Evolutionary conservation across 1,140 invertebrate genomes (phyloP).

Genomic region (Megalonaias nervosa): DNA sequence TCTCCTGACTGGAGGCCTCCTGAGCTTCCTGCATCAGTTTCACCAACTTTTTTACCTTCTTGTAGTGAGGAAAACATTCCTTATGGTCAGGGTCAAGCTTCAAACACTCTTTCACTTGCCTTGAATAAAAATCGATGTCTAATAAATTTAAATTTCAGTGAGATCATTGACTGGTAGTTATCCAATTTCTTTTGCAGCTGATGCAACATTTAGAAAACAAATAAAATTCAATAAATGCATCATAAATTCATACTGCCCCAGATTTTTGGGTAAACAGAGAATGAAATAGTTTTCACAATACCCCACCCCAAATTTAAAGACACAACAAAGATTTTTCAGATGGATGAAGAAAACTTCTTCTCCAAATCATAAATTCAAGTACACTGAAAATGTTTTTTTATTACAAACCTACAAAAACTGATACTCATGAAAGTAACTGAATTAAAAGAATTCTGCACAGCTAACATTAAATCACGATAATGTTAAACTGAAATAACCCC

Average conservation of each 20-base stretch:
- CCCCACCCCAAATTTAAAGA: too few species aligned
- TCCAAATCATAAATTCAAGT: too few species aligned
- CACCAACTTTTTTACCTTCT: slow-evolving; percentile 96
- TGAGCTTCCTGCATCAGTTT: slow-evolving; percentile 87
- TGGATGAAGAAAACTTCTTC: too few species aligned
- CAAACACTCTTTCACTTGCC: slow-evolving; percentile 96
- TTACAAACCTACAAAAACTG: too few species aligned
- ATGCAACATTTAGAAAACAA: too few species aligned
- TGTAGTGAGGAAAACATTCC: slow-evolving; percentile 96
- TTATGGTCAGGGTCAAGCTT: slow-evolving; percentile 99
- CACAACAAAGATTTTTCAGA: too few species aligned
- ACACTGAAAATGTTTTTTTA: too few species aligned
- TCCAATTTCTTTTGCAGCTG: not conserved
- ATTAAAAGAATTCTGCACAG: too few species aligned
- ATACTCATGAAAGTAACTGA: too few species aligned
- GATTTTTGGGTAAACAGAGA: not conserved
- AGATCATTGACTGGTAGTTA: not conserved
- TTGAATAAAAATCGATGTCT: slow-evolving; percentile 66
- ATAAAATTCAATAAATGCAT: not conserved
- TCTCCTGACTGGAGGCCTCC: slow-evolving; percentile 78
- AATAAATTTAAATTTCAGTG: not conserved
- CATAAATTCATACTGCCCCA: not conserved
- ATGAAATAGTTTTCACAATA: not conserved
- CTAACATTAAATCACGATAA: too few species aligned
- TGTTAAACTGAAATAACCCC: too few species aligned